Evolutionary conservation across 2,888 invertebrate genomes (phyloP).

Genomic region (Axea sp.): DNA sequence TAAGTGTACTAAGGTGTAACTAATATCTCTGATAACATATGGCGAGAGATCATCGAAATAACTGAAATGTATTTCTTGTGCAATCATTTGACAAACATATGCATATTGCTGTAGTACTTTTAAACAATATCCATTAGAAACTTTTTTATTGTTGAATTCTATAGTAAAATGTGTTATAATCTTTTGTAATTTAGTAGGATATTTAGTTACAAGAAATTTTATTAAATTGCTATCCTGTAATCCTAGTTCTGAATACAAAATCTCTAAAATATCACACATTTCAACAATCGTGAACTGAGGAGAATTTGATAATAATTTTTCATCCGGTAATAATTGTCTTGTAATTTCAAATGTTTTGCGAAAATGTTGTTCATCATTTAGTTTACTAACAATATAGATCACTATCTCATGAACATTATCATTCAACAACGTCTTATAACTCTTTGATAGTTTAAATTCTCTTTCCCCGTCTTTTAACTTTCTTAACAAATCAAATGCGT

Average conservation of each 20-base stretch:
- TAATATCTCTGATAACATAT: conserved; percentile 82
- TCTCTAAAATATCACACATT: conserved; percentile 79
- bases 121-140: conserved; percentile 75
- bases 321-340: conserved; percentile 70
- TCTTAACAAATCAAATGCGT: conserved; percentile 6
- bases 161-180: conserved; percentile 81
- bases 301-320: conserved; percentile 6
- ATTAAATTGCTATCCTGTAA: conserved; percentile 67
- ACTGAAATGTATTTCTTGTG: no score
- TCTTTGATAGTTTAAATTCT: conserved; percentile 67
- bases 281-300: conserved; percentile 76
- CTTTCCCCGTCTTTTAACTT: conserved; percentile 66
- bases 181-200: conserved; percentile 81
- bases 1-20: conserved; percentile 81
- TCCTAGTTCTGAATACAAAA: conserved; percentile 79
- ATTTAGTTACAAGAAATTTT: conserved; percentile 70
- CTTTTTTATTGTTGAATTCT: conserved; percentile 79
- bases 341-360: conserved; percentile 76
- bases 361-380: conserved; percentile 79
- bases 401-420: conserved; percentile 75
- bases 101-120: conserved; percentile 82
- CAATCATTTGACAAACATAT: conserved; percentile 80
- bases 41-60: no score
- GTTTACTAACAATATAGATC: conserved; percentile 69
- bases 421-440: conserved; percentile 69